Evolutionary conservation across 2,797 vertebrate genomes (phyloP).

Genomic region (Micrastur ruficollis): DNA sequence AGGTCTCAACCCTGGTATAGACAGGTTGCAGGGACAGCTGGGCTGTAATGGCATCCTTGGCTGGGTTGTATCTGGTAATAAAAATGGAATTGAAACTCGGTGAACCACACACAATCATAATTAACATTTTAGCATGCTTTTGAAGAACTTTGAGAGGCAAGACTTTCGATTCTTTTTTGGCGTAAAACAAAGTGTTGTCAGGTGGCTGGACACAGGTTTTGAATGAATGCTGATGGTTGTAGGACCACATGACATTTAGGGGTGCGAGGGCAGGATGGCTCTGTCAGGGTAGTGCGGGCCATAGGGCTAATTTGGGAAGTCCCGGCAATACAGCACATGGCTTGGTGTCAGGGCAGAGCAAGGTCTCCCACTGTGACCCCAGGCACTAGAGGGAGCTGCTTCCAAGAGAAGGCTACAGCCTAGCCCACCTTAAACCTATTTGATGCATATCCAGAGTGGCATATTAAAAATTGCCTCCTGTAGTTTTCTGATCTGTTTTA

Average conservation of each 20-base stretch:
- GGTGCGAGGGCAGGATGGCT: background rate
- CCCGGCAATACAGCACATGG: too few relatives aligned
- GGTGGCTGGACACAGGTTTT: background rate
- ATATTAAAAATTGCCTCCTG: background rate
- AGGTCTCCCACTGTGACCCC: background rate
- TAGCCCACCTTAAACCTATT: background rate
- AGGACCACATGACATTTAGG: accelerated
- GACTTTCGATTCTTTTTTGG: background rate
- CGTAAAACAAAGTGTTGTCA: background rate
- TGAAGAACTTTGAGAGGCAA: background rate
- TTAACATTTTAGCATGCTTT: background rate
- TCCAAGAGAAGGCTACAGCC: background rate
- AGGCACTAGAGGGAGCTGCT: background rate
- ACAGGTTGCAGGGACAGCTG: background rate
- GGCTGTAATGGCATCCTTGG: background rate
- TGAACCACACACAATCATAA: background rate
- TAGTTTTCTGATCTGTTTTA: background rate
- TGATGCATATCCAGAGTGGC: background rate
- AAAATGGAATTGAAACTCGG: background rate
- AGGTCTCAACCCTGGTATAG: background rate
- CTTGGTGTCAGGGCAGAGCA: background rate
- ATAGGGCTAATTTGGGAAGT: background rate
- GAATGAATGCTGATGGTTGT: background rate
- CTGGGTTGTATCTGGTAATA: background rate
- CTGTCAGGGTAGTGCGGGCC: background rate